phyloP scores from a whole-genome alignment of 2,797 vertebrate species.

The Florisuga fusca region DNA sequence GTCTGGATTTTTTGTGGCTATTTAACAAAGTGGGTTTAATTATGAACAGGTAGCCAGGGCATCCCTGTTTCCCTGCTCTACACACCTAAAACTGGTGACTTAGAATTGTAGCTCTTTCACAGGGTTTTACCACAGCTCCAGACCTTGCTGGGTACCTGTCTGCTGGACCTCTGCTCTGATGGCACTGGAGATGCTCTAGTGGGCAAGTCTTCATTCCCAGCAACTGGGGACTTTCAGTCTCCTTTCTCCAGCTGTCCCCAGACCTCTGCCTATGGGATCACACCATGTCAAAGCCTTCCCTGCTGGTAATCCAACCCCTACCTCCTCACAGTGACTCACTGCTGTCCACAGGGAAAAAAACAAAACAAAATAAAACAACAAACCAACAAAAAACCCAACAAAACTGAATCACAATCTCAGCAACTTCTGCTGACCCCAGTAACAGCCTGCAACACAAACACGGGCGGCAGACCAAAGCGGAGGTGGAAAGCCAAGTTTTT shows the following conservation, averaged over 20 bases:
- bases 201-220: not conserved
- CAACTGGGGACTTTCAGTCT: not conserved
- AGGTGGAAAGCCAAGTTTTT: not conserved
- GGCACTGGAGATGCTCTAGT: not conserved
- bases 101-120: not conserved
- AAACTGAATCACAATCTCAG: not conserved
- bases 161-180: not conserved
- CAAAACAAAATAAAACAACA: no score
- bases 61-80: not conserved
- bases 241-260: not conserved
- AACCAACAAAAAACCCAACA: no score
- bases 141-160: not conserved
- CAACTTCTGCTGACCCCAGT: not conserved
- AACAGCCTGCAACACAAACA: not conserved
- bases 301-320: not conserved
- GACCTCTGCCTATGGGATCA: not conserved
- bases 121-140: not conserved
- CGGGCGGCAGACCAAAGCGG: not conserved
- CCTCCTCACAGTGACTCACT: not conserved
- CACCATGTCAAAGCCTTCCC: not conserved
- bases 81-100: not conserved
- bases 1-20: accelerated
- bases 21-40: not conserved
- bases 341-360: not conserved
- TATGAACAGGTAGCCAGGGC: not conserved